Evolutionary conservation across 2,888 invertebrate species (phyloP), one percentile per base, ranked within the genome.

Genomic region (Adelphocoris suturalis): DNA sequence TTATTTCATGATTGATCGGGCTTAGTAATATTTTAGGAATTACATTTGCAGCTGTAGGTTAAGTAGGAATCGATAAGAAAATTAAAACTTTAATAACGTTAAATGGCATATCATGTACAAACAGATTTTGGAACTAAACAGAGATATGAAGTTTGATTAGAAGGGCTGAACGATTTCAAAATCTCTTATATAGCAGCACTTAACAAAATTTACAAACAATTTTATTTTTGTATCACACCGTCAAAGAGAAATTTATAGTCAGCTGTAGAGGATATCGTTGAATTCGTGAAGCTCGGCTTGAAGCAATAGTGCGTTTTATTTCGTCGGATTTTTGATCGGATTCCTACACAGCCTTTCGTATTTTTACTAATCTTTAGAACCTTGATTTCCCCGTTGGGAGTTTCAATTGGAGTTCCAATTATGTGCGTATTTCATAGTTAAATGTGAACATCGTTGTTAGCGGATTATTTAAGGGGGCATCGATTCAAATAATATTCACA

Each of bases 21-120:
- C 68, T 68, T 68, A 68, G 68, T 68, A 23, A 68, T 68, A 68
- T 23, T 23, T 68, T 68, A 68, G 23, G 68, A 27, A 13, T 68
- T 68, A 68, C 68, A 23, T 68, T 23, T 9, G 68, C 68, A 23
- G 5, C 23, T 23, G 23, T 68, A 68, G 68, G 19, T 23, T 23
- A 68, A 68, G 23, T 68, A 23, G 68, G 27, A 68, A 68, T 23
- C 19, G 27, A 23, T 68, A 23, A 68, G 68, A 23, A 68, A 68
- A 68, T 23, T 12, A 23, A 68, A 68, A 68, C 48, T 13, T 80
- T 19, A 80, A 11, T 46, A 46, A 80, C 12, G 16, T 80, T 80
- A 80, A 37, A 48, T 48, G 48, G 46, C 80, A 80, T 80, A 80
- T 37, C 68, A 68, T 23, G 19, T 68, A 23, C 68, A 1, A 68